Conservation (phyloP, 2,113 vertebrate species). For the Burhinus bistriatus region DNA sequence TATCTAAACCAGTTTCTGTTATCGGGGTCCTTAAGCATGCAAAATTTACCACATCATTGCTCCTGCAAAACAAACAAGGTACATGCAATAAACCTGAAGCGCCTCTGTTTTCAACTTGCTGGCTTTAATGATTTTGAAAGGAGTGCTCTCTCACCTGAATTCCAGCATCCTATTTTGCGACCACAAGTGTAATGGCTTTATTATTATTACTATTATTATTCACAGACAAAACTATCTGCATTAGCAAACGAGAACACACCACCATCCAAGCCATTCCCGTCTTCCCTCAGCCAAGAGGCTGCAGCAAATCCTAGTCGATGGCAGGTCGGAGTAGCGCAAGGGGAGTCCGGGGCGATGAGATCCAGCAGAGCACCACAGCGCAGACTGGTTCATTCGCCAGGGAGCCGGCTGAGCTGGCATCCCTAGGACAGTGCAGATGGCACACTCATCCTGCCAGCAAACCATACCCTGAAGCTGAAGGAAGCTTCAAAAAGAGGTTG, state of each 20-base stretch:
- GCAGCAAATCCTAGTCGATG: not conserved
- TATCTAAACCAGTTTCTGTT: not conserved
- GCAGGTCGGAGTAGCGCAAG: rapidly evolving
- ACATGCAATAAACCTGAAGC: not conserved
- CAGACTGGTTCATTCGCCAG: rapidly evolving
- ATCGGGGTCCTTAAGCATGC: not conserved
- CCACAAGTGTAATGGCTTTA: not conserved
- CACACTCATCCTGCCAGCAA: not conserved
- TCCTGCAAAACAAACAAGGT: not conserved
- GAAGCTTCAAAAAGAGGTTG: not conserved
- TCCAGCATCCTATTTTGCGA: not conserved
- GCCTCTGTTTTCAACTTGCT: not conserved
- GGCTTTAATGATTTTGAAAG: not conserved
- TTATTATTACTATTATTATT: not conserved
- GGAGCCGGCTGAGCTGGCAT: not conserved
- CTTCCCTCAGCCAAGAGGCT: not conserved
- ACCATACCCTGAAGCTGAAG: rapidly evolving
- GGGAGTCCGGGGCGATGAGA: rapidly evolving
- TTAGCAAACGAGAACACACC: not conserved
- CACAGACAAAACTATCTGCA: not conserved
- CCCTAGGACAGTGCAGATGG: not conserved
- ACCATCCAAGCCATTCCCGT: not conserved
- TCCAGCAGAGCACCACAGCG: not conserved
- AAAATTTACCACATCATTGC: not conserved
- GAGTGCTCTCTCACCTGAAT: not conserved